These are phyloP conservation scores for Colossoma macropomum DNA, from an alignment of 2,113 vertebrate species.

Conservation along the genomic window DNA sequence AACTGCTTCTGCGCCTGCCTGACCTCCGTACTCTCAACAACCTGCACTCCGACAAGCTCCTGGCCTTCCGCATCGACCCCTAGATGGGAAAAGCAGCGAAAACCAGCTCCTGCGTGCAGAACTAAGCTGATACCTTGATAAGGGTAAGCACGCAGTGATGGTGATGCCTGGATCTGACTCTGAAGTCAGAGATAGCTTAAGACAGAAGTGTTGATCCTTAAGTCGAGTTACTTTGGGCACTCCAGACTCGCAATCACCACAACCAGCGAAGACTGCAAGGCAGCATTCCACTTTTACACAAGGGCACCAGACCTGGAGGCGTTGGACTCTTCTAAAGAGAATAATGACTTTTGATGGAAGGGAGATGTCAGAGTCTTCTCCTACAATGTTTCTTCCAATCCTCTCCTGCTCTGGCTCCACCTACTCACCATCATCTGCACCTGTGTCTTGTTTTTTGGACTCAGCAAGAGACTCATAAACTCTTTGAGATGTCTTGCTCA, in stretches of 20 bases:
- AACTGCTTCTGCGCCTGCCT: slow-evolving; percentile 78
- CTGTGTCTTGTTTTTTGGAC: background rate
- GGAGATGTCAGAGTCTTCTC: too few species aligned
- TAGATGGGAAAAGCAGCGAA: slow-evolving; percentile 48
- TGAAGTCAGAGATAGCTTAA: background rate
- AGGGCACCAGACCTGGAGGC: background rate
- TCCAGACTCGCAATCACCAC: background rate
- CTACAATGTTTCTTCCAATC: background rate
- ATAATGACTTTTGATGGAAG: background rate
- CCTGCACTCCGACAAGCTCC: slow-evolving; percentile 80
- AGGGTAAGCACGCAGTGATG: background rate
- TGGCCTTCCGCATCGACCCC: slow-evolving; percentile 79
- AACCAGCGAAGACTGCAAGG: background rate
- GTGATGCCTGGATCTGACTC: background rate
- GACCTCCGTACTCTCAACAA: slow-evolving; percentile 82
- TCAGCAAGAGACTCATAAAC: background rate
- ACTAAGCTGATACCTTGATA: background rate
- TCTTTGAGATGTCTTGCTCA: background rate
- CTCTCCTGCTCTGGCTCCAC: background rate
- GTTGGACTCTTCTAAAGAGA: background rate
- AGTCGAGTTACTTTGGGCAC: background rate
- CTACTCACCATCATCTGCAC: background rate
- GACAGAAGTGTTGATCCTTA: background rate
- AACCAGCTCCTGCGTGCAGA: background rate
- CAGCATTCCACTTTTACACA: background rate